Evolutionary conservation across 2,797 vertebrate genomes (phyloP), one percentile per base, ranked within the genome.

Genomic region (Anguilla megastoma): DNA sequence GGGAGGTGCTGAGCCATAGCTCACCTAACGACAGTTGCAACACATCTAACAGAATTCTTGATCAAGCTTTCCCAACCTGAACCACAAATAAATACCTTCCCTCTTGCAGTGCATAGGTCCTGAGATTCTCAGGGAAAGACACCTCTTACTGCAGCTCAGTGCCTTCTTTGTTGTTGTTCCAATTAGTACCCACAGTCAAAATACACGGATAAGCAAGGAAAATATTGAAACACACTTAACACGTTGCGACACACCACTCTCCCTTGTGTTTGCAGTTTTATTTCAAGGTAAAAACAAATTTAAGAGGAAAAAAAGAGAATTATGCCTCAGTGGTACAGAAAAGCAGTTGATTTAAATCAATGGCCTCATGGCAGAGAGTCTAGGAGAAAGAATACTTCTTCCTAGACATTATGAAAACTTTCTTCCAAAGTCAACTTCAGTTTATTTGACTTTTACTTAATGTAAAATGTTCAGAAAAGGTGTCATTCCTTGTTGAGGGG

Each of bases 31-130:
- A 82, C 21, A 7, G 79, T 48, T 82, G 79, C 79, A 48, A 33
- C 41, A 36, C 56, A 58, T 85, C 84, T 85, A 33, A 85, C 84
- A 45, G 84, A 85, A 85, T 85, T 36, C 41, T 66, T 85, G 27
- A 85, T 85, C 54, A 85, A 63, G 54, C 84, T 85, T 66, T 85
- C 58, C 45, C 36, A 18, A 85, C 30, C 52, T 2, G 18, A 33
- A 63, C 84, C 33, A 85, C 36, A 16, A 85, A 85, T 85, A 85
- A 85, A 85, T 85, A 58, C 66, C 56, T 85, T 85, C 41, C 58
- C 56, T 24, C 18, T 33, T 33, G 8, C 41, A 82, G 41, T 50
- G 7, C 41, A 82, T 1, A 41, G 36, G 41, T 79, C 36, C 33
- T 79, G 18, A 79, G 74, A 41, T 4, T 82, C 45, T n/a, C 79